Evolutionary conservation across 1,140 invertebrate species (phyloP).

Genomic region (Spodoptera litura): DNA sequence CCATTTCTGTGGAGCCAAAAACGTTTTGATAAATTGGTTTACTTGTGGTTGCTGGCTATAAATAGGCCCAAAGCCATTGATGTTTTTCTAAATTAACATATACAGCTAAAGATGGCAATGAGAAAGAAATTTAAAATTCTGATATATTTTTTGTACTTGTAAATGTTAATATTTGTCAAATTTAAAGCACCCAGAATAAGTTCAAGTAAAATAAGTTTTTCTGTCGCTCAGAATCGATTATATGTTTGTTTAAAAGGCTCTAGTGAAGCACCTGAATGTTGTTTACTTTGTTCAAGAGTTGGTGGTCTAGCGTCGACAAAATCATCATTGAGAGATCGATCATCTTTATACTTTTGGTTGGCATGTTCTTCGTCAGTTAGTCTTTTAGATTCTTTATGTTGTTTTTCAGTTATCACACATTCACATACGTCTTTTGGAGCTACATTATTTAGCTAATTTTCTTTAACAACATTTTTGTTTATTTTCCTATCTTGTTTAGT

Average conservation of each 20-base stretch:
- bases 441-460: slow-evolving; percentile 12
- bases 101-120: neutral
- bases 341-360: slow-evolving; percentile 38
- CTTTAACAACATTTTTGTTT: neutral
- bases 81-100: neutral
- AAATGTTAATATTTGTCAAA: slow-evolving; percentile 19
- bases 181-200: neutral
- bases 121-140: neutral
- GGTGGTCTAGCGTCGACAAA: neutral
- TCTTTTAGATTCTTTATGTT: slow-evolving; percentile 14
- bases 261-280: neutral
- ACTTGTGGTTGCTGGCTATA: neutral
- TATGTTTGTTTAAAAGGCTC: slow-evolving; percentile 3
- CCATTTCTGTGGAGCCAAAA: neutral
- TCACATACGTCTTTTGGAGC: slow-evolving; percentile 10
- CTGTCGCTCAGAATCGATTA: neutral
- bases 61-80: neutral
- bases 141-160: too few relatives aligned
- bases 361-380: slow-evolving; percentile 23
- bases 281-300: slow-evolving; percentile 23
- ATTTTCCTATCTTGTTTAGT: neutral
- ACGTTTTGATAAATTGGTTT: slow-evolving; percentile 8
- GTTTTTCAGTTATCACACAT: slow-evolving; percentile 25
- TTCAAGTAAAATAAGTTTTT: slow-evolving; percentile 1
- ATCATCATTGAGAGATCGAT: slow-evolving; percentile 18